Percentiles rank a stretch among this genome's conserved stretches.
Evolutionary conservation across 1,140 invertebrate species (phyloP).

Genomic region (Copidosoma floridanum): DNA sequence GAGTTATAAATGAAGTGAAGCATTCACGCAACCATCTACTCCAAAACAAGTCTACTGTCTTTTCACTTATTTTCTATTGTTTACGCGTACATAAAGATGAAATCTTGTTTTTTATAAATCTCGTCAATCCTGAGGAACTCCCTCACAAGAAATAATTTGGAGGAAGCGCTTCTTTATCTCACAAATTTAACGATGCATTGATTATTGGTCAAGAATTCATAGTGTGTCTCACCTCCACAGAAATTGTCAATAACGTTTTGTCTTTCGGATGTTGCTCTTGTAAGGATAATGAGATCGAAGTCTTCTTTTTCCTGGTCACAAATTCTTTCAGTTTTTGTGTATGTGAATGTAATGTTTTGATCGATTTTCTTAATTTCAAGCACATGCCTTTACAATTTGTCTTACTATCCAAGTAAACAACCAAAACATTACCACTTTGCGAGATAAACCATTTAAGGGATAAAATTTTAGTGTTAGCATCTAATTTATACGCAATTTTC

Average conservation of each 20-base stretch:
- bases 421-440: constrained; percentile 16
- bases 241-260: neutral
- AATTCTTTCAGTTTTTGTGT: neutral
- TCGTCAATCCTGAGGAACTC: neutral
- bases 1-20: too few species aligned
- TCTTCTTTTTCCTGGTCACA: neutral
- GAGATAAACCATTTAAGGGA: constrained; percentile 32
- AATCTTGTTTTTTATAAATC: neutral
- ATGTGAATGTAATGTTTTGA: neutral
- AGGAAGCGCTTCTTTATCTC: neutral
- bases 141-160: neutral
- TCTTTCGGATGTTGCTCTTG: neutral
- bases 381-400: neutral
- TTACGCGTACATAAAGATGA: too few species aligned
- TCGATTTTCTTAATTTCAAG: neutral
- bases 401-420: neutral
- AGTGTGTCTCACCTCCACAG: neutral
- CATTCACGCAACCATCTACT: too few species aligned
- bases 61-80: too few species aligned
- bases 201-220: constrained; percentile 2
- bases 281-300: neutral
- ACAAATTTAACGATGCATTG: neutral
- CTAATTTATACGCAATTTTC: constrained; percentile 28
- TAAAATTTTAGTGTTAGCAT: constrained; percentile 32
- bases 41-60: too few species aligned